phyloP scores from a whole-genome alignment of 2,888 invertebrate genomes.

The Pycnomerus fuliginosus region DNA sequence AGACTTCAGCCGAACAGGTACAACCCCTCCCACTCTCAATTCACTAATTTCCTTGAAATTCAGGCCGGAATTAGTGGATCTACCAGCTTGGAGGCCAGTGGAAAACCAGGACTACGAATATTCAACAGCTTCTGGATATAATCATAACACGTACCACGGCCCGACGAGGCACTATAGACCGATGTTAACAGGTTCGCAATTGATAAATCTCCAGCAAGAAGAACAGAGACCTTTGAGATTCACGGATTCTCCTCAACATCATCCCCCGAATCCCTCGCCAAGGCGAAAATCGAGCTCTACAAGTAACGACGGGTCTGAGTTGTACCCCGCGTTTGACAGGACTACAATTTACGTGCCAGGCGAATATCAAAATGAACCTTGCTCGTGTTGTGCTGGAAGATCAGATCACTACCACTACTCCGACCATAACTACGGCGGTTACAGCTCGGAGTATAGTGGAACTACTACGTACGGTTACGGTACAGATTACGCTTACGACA shows the following conservation, averaged over 20 bases:
- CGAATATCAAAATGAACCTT: conserved; percentile 46
- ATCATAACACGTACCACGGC: conserved; percentile 90
- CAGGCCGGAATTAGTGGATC: conserved; percentile 45
- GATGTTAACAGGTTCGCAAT: conserved; percentile 58
- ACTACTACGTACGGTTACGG: conserved; percentile 50
- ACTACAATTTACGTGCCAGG: conserved; percentile 54
- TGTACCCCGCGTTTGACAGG: conserved; percentile 54
- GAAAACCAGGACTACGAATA: conserved; percentile 59
- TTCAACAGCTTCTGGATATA: conserved; percentile 60
- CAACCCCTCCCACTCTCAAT: conserved; percentile 8
- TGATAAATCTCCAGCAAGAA: conserved; percentile 54
- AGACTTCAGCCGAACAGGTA: conserved; percentile 72
- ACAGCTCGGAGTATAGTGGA: conserved; percentile 50
- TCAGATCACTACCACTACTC: conserved; percentile 37
- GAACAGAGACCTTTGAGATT: conserved; percentile 69
- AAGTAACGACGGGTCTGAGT: conserved; percentile 68
- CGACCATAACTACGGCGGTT: conserved; percentile 42
- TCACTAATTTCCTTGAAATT: conserved; percentile 8
- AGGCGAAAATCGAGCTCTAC: conserved; percentile 71
- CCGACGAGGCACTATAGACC: conserved; percentile 74
- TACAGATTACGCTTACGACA: conserved; percentile 59
- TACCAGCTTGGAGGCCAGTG: conserved; percentile 49
- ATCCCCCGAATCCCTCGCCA: conserved; percentile 61
- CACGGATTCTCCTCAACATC: conserved; percentile 74
- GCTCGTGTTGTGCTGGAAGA: conserved; percentile 42